Conservation (phyloP, 92 coral and sea anemone genomes). For the Nematostella vectensis region DNA sequence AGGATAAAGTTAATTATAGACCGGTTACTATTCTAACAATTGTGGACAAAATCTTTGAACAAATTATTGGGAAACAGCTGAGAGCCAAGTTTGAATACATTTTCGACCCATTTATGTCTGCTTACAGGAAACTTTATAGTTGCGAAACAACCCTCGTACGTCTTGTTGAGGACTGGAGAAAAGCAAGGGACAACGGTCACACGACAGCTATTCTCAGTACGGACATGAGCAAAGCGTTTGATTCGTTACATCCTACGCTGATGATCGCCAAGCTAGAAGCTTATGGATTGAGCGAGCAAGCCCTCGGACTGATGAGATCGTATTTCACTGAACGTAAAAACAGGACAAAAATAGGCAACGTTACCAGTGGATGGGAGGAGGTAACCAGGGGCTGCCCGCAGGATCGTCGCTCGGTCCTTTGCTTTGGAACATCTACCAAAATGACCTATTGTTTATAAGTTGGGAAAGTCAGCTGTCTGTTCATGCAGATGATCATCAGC, state of each 20-base stretch:
- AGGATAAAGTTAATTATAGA: conserved; percentile 22
- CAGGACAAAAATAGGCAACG: conserved; percentile 19
- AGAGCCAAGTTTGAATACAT: conserved; percentile 12
- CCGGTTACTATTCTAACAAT: conserved; percentile 23
- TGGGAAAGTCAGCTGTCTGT: conserved; percentile 34
- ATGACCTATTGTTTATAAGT: conserved; percentile 42
- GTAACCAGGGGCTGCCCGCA: conserved; percentile 47
- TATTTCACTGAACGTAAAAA: conserved; percentile 31
- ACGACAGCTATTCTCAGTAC: conserved; percentile 22
- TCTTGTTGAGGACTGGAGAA: conserved; percentile 39
- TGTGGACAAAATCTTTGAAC: conserved; percentile 32
- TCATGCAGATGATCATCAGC: conserved; percentile 55
- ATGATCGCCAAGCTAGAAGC: conserved; percentile 43
- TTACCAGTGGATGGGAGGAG: conserved; percentile 20
- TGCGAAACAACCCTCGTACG: conserved; percentile 38
- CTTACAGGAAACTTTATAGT: conserved; percentile 31
- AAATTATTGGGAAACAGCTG: conserved; percentile 7
- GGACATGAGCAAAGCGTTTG: conserved; percentile 52
- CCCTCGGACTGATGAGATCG: conserved; percentile 20
- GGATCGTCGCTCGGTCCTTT: conserved; percentile 48
- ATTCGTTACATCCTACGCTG: conserved; percentile 44
- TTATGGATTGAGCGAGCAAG: conserved; percentile 18
- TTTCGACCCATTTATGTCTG: conserved; percentile 27
- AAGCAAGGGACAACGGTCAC: conserved; percentile 17
- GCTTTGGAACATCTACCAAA: conserved; percentile 49